These are phyloP conservation scores for Eurystomus gularis DNA, from an alignment of 2,113 vertebrate genomes.

Conservation along the genomic window DNA sequence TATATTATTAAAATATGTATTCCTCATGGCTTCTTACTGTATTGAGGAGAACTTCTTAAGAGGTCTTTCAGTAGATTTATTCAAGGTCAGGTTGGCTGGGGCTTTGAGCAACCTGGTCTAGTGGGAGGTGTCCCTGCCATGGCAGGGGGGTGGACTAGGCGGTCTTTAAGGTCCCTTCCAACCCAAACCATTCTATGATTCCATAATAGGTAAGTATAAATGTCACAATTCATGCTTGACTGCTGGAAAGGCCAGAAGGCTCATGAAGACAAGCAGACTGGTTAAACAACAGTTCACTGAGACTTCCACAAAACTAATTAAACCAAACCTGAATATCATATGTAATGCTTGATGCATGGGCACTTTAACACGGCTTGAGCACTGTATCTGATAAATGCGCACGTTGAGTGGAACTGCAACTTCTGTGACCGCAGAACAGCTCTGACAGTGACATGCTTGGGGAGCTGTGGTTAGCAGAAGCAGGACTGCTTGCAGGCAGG, in stretches of 20 bases:
- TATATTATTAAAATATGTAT: accelerated
- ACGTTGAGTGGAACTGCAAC: accelerated
- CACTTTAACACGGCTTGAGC: too few species aligned
- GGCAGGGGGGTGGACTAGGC: neutral
- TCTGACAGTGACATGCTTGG: accelerated
- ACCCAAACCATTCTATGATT: neutral
- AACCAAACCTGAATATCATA: neutral
- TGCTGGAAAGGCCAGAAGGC: neutral
- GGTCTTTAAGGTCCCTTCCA: neutral
- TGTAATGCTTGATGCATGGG: neutral
- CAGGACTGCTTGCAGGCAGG: neutral
- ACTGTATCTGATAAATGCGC: neutral
- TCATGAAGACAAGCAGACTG: neutral
- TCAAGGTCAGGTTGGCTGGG: neutral
- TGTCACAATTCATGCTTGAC: accelerated
- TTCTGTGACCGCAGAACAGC: neutral
- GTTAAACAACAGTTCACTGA: neutral
- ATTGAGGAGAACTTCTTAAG: neutral
- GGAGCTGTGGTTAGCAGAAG: neutral
- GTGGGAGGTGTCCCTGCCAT: neutral
- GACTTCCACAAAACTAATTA: neutral
- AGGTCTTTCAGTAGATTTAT: neutral
- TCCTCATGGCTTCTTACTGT: neutral
- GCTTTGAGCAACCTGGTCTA: neutral
- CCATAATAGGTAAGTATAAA: neutral